A percentile compares a stretch with the other conserved stretches of the same genome.
phyloP scores from a whole-genome alignment of 2,797 vertebrate genomes.

The Gastrophryne carolinensis region DNA sequence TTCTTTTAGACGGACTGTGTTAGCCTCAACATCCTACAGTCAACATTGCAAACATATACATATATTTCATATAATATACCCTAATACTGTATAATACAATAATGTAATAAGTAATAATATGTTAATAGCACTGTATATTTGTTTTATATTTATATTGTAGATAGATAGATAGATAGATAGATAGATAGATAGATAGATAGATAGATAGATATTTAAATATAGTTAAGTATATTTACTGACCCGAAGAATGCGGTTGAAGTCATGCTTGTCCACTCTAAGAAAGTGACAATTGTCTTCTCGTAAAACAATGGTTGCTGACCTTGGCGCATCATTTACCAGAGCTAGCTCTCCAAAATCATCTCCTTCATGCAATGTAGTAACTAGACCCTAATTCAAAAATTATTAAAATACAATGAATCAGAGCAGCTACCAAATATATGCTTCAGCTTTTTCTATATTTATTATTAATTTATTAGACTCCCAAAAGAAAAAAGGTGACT shows the following conservation, averaged over 20 bases:
- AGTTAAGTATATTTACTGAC: slow-evolving; percentile 59
- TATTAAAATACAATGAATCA: neutral
- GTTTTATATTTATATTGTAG: no score
- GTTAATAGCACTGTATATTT: neutral
- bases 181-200: neutral
- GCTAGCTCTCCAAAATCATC: slow-evolving; percentile 95
- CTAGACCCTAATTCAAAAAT: slow-evolving; percentile 76
- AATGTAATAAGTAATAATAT: no score
- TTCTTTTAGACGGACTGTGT: slow-evolving; percentile 92
- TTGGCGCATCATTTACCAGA: slow-evolving; percentile 88
- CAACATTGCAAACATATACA: neutral
- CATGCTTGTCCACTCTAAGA: slow-evolving; percentile 90
- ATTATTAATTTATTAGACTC: no score
- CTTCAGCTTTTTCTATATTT: no score
- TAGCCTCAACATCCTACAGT: slow-evolving; percentile 89
- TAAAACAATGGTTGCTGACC: slow-evolving; percentile 90
- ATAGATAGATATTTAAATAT: no score
- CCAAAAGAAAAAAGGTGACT: no score
- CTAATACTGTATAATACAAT: neutral
- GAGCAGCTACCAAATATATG: no score
- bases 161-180: neutral
- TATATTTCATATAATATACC: neutral
- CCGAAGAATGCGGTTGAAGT: slow-evolving; percentile 95
- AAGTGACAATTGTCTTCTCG: slow-evolving; percentile 94
- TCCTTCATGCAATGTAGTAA: slow-evolving; percentile 88